Evolutionary conservation across 1,140 invertebrate species (phyloP), one percentile per base, ranked within the genome.

Genomic region (Protaetia brevitarsis): DNA sequence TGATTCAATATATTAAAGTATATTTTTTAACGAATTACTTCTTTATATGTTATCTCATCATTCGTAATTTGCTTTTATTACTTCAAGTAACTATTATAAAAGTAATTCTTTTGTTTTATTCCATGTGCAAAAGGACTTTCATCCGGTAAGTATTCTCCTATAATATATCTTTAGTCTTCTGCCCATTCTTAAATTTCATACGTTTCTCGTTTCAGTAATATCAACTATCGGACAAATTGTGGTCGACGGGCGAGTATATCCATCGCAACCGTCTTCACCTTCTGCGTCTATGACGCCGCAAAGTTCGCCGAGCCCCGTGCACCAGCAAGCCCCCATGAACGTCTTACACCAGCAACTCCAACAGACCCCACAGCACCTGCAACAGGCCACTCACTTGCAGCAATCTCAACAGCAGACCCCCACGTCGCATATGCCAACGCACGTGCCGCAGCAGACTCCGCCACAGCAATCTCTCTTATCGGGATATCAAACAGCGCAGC

Each of bases 221-320:
- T 86, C 87, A 30, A 85, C 83, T 11, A 87, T 91, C 70, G 89
- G 89, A 56, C 86, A 85, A 45, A 89, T 92, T 68, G 87, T 91
- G 1, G 89, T 92, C 11, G 89, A 92, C 80, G 89, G 89, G 36
- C 84, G 89, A 74, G 83, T 87, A 61, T 86, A 87, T 77, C 74
- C 77, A 13, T 69, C 74, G 3, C 74, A 80, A 73, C 74, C 79
- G 41, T 76, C 80, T 66, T 82, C 81, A 30, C 80, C 81, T 30
- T 63, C 74, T 26, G 77, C 75, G 64, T 77, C 78, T 11, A 75
- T 76, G 3, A 79, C 77, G 30, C 81, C 79, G 30, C 72, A 73
- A 77, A 68, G 75, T 72, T 60, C 80, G 70, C 16, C 79, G 66
- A 36, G 70, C 77, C 68, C 80, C 4, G 71, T 70, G 2, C 79